Base-by-base conservation (phyloP, 2,113 vertebrate species). In the Bujurquina vittata region DNA sequence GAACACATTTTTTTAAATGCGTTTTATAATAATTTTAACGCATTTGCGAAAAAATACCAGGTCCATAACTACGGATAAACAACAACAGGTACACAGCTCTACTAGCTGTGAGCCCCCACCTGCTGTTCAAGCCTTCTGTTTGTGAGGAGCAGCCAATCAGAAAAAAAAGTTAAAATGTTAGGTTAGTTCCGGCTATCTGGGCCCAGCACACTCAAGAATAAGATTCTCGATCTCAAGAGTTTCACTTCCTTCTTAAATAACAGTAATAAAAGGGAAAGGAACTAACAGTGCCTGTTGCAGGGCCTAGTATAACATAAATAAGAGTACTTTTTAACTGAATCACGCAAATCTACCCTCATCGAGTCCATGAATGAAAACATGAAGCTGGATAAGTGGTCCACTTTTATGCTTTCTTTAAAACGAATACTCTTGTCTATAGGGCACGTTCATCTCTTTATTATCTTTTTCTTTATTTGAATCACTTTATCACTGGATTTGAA, bases 71-170 rank as follows among this genome's bases (percentile, higher is more conserved):
- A 29, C 2, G 22, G 63, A 67, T 18, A 29, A 49, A 49, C 9
- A 67, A 67, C 43, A 40, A 46, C 26, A 43, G 23, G 43, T 23
- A 54, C 52, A 54, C 52, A 52, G 46, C 43, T 17, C 43, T 17
- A 49, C 43, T 17, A 49, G 43, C 46, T 52, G 46, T 18, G 46
- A 52, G 46, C 46, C 46, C 37, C 63, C 40, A 67, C 40, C 63
- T 46, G 63, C 63, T 67, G 63, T 49, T 67, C 63, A 49, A 67
- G 46, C 8, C 63, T 67, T 67, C 40, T 46, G 63, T 49, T 67
- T 67, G 22, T 49, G 40, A 67, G 63, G 40, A 67, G 40, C 63
- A 67, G 63, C 22, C 63, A 67, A 29, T 67, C 63, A 67, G 40
- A 67, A 29, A 29, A 26, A 35, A 35, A 49, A 18, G 22, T 26